A percentile compares a stretch with the other conserved stretches of the same genome.
Evolutionary conservation across 2,797 vertebrate genomes (phyloP).

Genomic region (Gadopsis bispinosus): DNA sequence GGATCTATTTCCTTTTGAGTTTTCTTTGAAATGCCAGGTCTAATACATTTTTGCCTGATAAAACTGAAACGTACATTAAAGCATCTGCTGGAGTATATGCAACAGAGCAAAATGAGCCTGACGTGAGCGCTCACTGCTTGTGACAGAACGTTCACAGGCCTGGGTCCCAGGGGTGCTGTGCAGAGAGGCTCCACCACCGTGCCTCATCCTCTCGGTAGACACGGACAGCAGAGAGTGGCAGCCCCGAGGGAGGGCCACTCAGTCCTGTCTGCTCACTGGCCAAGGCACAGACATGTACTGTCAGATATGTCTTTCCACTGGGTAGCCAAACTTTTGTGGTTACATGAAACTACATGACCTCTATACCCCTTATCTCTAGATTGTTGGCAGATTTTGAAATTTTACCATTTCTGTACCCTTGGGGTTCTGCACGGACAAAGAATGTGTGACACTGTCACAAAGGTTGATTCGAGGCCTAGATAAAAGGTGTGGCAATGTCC

Average conservation of each 20-base stretch:
- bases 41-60: constrained; percentile 25
- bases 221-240: constrained; percentile 63
- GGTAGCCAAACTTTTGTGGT: constrained; percentile 58
- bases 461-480: constrained; percentile 44
- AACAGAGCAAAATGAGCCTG: constrained; percentile 43
- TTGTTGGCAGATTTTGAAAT: constrained; percentile 52
- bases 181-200: constrained; percentile 53
- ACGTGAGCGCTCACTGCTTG: constrained; percentile 58
- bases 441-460: constrained; percentile 42
- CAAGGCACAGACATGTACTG: constrained; percentile 67
- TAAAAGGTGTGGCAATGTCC: constrained; percentile 44
- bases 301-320: constrained; percentile 74
- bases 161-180: constrained; percentile 56
- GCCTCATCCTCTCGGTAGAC: constrained; percentile 68
- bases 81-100: constrained; percentile 30
- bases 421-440: constrained; percentile 21
- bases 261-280: constrained; percentile 64
- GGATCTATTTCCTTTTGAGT: not conserved
- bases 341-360: constrained; percentile 61
- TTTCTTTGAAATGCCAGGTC: constrained; percentile 21
- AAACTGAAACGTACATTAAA: constrained; percentile 49
- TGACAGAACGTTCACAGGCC: constrained; percentile 65
- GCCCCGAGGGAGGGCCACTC: constrained; percentile 65
- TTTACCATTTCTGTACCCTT: constrained; percentile 23
- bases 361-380: constrained; percentile 41